Conservation (phyloP, 37 sponge, comb jelly and placozoan species). For the Beroe forskalii region DNA sequence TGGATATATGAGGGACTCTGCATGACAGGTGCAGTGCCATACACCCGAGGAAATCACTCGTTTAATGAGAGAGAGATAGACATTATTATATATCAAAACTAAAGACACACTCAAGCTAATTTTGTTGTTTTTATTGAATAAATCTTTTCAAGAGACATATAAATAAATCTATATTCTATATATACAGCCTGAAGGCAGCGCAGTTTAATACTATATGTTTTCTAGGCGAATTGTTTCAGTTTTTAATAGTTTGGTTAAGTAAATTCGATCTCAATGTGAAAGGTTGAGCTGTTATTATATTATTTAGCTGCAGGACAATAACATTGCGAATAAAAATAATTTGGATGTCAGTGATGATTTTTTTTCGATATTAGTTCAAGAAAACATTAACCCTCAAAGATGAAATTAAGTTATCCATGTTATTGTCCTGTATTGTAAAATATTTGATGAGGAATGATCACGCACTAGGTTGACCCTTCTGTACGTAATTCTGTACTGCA, state of each 20-base stretch:
- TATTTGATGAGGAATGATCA: neutral
- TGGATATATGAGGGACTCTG: too few species aligned
- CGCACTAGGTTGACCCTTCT: too few species aligned
- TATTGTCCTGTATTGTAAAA: neutral
- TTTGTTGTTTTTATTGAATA: neutral
- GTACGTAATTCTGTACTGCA: too few species aligned
- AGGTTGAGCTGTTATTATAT: too few species aligned
- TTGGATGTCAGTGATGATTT: too few species aligned
- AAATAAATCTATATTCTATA: too few species aligned
- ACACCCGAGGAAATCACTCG: too few species aligned
- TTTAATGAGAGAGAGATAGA: too few species aligned
- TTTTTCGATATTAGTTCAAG: neutral
- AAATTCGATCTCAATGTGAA: too few species aligned
- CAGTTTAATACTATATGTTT: neutral
- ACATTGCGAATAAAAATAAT: too few species aligned
- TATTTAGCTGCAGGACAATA: too few species aligned
- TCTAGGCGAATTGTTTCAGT: neutral
- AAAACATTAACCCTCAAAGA: neutral
- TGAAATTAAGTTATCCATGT: neutral
- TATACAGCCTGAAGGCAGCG: neutral
- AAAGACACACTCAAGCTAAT: neutral
- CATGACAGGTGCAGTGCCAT: too few species aligned
- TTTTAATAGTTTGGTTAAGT: neutral
- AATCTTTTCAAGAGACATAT: neutral
- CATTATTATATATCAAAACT: neutral